These are phyloP conservation scores for Phrynocephalus forsythii DNA, from an alignment of 2,797 vertebrate species.

Conservation along the genomic window DNA sequence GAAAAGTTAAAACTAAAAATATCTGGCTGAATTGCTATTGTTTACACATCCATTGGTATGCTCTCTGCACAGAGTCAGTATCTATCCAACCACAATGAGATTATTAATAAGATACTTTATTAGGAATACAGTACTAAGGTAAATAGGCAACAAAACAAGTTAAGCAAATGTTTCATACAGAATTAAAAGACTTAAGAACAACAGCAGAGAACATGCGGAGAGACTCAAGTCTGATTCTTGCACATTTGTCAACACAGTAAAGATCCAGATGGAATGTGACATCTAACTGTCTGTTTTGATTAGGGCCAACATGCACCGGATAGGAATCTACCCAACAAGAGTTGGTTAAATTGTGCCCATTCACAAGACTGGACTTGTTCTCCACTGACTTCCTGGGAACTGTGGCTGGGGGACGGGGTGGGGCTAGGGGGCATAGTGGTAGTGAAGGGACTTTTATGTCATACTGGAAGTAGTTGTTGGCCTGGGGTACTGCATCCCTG, in stretches of 20 bases:
- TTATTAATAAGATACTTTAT: not conserved
- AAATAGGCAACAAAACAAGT: not conserved
- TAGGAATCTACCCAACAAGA: conserved; percentile 30
- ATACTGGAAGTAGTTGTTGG: conserved; percentile 45
- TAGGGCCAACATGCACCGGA: conserved; percentile 26
- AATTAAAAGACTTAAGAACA: not conserved
- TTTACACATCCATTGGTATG: too few species aligned
- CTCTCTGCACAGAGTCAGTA: not conserved
- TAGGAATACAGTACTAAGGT: not conserved
- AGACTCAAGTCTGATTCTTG: not conserved
- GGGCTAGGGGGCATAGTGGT: not conserved
- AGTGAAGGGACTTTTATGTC: conserved; percentile 41
- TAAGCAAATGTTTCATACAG: not conserved
- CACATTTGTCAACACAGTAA: conserved; percentile 4
- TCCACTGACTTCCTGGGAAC: conserved; percentile 36
- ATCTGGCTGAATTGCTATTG: too few species aligned
- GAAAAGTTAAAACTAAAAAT: too few species aligned
- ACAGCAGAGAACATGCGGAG: not conserved
- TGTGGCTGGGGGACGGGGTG: not conserved
- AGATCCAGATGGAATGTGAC: not conserved
- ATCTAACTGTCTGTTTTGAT: conserved; percentile 37
- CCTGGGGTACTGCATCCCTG: conserved; percentile 34
- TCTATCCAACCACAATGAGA: not conserved
- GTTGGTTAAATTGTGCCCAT: conserved; percentile 37
- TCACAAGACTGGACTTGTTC: conserved; percentile 43